Base-by-base conservation (phyloP, 2,797 vertebrate genomes). In the Caiman crocodilus region DNA sequence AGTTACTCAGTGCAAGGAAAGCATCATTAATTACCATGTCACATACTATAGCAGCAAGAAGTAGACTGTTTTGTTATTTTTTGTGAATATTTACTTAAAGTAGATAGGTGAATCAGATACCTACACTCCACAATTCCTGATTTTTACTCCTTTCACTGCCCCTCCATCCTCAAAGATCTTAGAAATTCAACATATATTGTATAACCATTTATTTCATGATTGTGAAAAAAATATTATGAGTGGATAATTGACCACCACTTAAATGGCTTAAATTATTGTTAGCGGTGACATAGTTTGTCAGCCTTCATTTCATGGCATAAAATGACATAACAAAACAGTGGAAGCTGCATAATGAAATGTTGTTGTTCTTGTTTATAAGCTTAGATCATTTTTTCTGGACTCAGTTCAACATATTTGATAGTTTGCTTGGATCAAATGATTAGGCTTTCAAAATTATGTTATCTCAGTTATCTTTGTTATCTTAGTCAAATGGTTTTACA, bases 21-120 rank as follows among this genome's bases (percentile, higher is more conserved):
- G 23, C 2, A 2, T 56, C 76, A 78, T 69, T 94, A 89, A 94
- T 92, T 92, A 88, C 32, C 76, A 79, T 61, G 35, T 85, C 58
- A 65, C 17, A 30, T n/a, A 79, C 14, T 21, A 2, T 14, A 80
- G 1, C 13, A 84, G 77, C 15, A 79, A 85, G 21, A 1, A 84
- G 25, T 23, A 85, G 35, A 60, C n/a, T 69, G 80, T 91, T 80
- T 88, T 5, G 1, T 50, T 50, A 9, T 50, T 50, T 50, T 50
- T 50, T 50, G 42, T 50, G 42, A 50, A 11, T 50, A 50, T 50
- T 50, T 50, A 50, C 9, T 50, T 50, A 50, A 50, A 50, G 42
- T 50, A 50, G 42, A 50, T 50, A 50, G 9, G 42, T 50, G 42
- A 50, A 50, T 95, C 89, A 73, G 90, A 80, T 57, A 85, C 5